Evolutionary conservation across 2,888 invertebrate genomes (phyloP).

Genomic region (Candidula unifasciata): DNA sequence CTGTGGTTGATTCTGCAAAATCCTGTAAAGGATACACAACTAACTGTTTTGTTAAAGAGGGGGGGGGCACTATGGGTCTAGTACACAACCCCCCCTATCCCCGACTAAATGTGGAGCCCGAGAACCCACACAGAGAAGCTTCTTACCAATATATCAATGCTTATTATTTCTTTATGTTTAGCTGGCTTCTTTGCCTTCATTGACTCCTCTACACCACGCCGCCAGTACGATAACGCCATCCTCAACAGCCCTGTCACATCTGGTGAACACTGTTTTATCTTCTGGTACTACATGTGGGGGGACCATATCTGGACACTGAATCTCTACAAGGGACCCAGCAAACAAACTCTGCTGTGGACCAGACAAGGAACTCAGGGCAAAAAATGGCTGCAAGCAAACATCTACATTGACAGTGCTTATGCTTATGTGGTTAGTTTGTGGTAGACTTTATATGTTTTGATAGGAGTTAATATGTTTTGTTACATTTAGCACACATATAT

Average conservation of each 20-base stretch:
- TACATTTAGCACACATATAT: too few relatives aligned
- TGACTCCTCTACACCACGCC: constrained; percentile 78
- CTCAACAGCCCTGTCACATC: constrained; percentile 55
- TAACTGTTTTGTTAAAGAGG: too few relatives aligned
- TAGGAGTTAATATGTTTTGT: background rate
- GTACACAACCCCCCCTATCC: too few relatives aligned
- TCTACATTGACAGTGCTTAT: constrained; percentile 59
- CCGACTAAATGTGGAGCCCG: too few relatives aligned
- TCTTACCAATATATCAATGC: background rate
- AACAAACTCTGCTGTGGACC: constrained; percentile 63
- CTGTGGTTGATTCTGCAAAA: too few relatives aligned
- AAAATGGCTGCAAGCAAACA: constrained; percentile 63
- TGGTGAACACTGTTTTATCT: constrained; percentile 61
- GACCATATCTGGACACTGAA: constrained; percentile 67
- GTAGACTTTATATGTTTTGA: background rate
- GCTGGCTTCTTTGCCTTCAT: constrained; percentile 70
- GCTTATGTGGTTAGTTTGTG: constrained; percentile 57
- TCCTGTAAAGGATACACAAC: too few relatives aligned
- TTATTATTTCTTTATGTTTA: background rate
- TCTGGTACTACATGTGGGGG: constrained; percentile 75
- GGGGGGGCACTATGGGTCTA: too few relatives aligned
- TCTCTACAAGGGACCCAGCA: constrained; percentile 70
- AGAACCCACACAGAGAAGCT: background rate
- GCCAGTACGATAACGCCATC: constrained; percentile 81
- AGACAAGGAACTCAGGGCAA: constrained; percentile 64